Percentiles rank a stretch among this genome's conserved stretches.
Conservation (phyloP, 1,140 invertebrate genomes). For the Microplitis demolitor region DNA sequence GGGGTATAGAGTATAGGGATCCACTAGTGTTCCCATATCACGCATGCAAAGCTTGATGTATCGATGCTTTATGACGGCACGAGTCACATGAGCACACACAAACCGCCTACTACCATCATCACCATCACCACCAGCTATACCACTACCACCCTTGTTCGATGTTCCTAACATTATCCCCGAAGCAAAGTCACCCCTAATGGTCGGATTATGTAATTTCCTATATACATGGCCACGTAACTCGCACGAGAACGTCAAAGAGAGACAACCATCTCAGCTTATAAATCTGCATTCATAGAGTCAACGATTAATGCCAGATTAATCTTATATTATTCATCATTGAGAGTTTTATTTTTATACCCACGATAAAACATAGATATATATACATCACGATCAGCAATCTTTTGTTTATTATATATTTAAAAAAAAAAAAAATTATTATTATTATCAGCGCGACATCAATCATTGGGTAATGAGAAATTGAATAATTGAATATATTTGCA, state of each 20-base stretch:
- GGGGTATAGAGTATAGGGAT: slow-evolving; percentile 11
- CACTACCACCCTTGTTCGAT: slow-evolving; percentile 33
- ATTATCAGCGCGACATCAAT: background rate
- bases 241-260: slow-evolving; percentile 20
- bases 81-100: slow-evolving; percentile 45
- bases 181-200: slow-evolving; percentile 58
- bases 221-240: slow-evolving; percentile 36
- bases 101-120: slow-evolving; percentile 38
- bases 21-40: slow-evolving; percentile 57
- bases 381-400: background rate
- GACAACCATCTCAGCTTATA: background rate
- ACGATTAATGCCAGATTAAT: slow-evolving; percentile 33
- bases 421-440: background rate
- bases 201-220: slow-evolving; percentile 54
- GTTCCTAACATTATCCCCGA: slow-evolving; percentile 26
- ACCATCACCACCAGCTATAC: slow-evolving; percentile 29
- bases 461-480: slow-evolving; percentile 1
- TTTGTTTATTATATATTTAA: background rate
- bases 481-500: background rate
- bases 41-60: slow-evolving; percentile 63
- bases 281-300: slow-evolving; percentile 42
- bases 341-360: background rate
- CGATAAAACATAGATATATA: background rate
- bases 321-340: slow-evolving; percentile 3
- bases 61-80: slow-evolving; percentile 57